A percentile compares a stretch with the other conserved stretches of the same genome.
Conservation (phyloP, 2,113 vertebrate genomes). For the Catharus bicknelli region DNA sequence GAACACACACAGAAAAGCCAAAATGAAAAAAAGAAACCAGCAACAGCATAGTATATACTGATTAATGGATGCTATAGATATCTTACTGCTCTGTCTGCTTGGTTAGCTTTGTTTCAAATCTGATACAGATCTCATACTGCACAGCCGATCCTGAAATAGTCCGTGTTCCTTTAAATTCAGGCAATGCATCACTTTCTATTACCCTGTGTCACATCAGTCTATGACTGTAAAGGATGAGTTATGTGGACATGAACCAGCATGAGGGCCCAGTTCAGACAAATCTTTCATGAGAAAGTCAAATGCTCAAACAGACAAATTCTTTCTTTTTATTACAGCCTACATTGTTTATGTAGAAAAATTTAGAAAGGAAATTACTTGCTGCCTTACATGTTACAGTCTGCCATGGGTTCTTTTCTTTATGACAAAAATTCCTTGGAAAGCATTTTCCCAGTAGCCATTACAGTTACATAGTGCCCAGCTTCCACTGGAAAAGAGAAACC, state of each 20-base stretch:
- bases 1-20: not conserved
- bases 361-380: not conserved
- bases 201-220: constrained; percentile 75
- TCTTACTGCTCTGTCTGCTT: constrained; percentile 77
- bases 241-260: constrained; percentile 72
- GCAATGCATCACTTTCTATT: constrained; percentile 82
- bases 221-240: constrained; percentile 76
- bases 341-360: constrained; percentile 31
- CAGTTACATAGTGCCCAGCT: not conserved
- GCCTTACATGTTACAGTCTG: not conserved
- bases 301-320: not conserved
- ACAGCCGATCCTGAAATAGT: constrained; percentile 75
- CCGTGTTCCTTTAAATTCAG: constrained; percentile 80
- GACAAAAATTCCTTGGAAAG: not conserved
- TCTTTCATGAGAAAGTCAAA: constrained; percentile 60
- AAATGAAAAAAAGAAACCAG: not conserved
- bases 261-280: constrained; percentile 60
- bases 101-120: constrained; percentile 81
- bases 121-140: constrained; percentile 79
- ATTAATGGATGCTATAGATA: constrained; percentile 78
- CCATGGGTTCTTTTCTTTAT: not conserved
- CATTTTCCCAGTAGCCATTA: not conserved
- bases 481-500: not conserved
- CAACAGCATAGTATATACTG: constrained; percentile 55
- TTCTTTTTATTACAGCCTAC: not conserved